Percentiles rank a stretch among this genome's conserved stretches.
Evolutionary conservation across 2,113 vertebrate species (phyloP).

Genomic region (Clarias macrocephalus): DNA sequence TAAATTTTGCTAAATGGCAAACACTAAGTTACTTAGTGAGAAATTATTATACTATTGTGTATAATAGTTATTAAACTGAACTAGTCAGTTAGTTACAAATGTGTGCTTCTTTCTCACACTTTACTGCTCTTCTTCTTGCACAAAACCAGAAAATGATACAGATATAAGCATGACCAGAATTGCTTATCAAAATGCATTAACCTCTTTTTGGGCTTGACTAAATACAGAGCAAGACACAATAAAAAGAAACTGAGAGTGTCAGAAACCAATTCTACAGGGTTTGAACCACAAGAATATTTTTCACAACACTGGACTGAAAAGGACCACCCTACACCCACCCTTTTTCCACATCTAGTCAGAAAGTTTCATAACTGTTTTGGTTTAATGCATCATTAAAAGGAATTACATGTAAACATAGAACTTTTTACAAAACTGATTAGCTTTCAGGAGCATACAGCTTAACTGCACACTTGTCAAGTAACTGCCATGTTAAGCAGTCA

Average conservation of each 20-base stretch:
- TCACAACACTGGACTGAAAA: conserved; percentile 20
- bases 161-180: background rate
- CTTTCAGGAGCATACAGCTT: background rate
- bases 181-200: background rate
- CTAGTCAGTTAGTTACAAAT: background rate
- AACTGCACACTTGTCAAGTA: background rate
- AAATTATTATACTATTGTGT: background rate
- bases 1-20: background rate
- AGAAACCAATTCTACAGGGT: background rate
- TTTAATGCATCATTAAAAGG: background rate
- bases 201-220: background rate
- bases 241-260: conserved; percentile 7
- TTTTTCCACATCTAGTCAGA: conserved; percentile 6
- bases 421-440: background rate
- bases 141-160: conserved; percentile 22
- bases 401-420: background rate
- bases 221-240: background rate
- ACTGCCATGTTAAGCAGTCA: background rate
- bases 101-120: background rate
- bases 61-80: background rate
- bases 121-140: conserved; percentile 47
- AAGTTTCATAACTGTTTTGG: background rate
- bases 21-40: background rate
- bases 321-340: background rate
- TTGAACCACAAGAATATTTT: conserved; percentile 10